Base-by-base conservation (phyloP, 2,113 vertebrate genomes). In the Globicephala melas region DNA sequence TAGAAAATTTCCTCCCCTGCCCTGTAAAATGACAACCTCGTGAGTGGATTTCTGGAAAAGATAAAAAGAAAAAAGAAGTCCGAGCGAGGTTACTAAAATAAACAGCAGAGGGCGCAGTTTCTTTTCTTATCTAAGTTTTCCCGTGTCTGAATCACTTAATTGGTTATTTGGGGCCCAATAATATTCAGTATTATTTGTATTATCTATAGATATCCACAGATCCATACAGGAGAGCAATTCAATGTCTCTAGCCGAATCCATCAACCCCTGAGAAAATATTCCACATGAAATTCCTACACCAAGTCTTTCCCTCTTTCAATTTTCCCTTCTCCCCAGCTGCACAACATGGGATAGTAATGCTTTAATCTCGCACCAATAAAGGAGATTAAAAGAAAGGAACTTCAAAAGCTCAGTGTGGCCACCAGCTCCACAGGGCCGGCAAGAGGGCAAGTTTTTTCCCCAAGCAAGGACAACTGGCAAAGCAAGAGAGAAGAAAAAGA, bases 71-170 rank as follows among this genome's bases (percentile, higher is more conserved):
- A 70, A 68, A 86, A 83, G 68, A 9, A 62, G 77, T 91, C 71
- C 91, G 50, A 36, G 55, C 79, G 94, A 96, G 33, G 44, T 87
- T 81, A 73, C 83, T 65, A 77, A 88, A 79, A 97, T 44, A 82
- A 95, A 96, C 98, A 93, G 97, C 95, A 98, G 98, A 98, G 98
- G 98, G 98, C 97, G 98, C 98, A 96, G 91, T 98, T 97, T 98
- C 98, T 98, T 98, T 97, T 97, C 96, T 38, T 70, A 98, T 98
- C 93, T 62, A 98, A 98, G 87, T 98, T 97, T 95, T 82, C 60
- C 93, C 41, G 62, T 38, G 80, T 31, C 93, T 96, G 94, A 97
- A 97, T 94, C 97, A 97, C 98, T 98, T 98, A 98, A 98, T 98
- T 97, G 98, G 96, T 96, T 98, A 97, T 97, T 98, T 96, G 73